Evolutionary conservation across 1,140 invertebrate genomes (phyloP).

Genomic region (Drosophila punjabiensis): DNA sequence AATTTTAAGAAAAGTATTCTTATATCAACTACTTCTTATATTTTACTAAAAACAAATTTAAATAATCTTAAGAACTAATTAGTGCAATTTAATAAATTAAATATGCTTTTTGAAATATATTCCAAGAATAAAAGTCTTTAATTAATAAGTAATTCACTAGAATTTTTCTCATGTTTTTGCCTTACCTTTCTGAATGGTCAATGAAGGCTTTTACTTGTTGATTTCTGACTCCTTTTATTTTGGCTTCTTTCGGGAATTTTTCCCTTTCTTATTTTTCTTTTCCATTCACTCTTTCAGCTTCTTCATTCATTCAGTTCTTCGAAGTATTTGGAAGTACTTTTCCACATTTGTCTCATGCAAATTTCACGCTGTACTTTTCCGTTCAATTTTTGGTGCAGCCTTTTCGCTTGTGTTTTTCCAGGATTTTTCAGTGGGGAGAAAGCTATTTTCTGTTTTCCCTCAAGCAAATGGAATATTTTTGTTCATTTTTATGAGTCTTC

Average conservation of each 20-base stretch:
- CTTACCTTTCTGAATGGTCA: neutral
- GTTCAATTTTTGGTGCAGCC: conserved; percentile 28
- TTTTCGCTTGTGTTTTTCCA: conserved; percentile 12
- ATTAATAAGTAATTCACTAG: neutral
- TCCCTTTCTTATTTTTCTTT: neutral
- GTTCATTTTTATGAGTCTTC: conserved; percentile 39
- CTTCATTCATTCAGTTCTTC: neutral
- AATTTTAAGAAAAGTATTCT: neutral
- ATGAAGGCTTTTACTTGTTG: conserved; percentile 1
- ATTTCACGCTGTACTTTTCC: conserved; percentile 49
- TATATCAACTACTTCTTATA: neutral
- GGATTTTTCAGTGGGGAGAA: conserved; percentile 22
- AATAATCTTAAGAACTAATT: neutral
- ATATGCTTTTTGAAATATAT: neutral
- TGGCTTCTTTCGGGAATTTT: neutral
- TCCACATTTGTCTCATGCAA: conserved; percentile 47
- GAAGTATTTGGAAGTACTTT: conserved; percentile 31
- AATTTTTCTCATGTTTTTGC: neutral
- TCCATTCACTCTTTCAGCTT: neutral
- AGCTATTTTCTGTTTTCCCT: conserved; percentile 34
- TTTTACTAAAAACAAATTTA: neutral
- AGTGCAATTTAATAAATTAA: neutral
- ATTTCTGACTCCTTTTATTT: neutral
- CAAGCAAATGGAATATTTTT: conserved; percentile 53
- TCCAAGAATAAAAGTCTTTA: neutral